Conservation (phyloP, 2,797 vertebrate species). For the Sebastes alutus region DNA sequence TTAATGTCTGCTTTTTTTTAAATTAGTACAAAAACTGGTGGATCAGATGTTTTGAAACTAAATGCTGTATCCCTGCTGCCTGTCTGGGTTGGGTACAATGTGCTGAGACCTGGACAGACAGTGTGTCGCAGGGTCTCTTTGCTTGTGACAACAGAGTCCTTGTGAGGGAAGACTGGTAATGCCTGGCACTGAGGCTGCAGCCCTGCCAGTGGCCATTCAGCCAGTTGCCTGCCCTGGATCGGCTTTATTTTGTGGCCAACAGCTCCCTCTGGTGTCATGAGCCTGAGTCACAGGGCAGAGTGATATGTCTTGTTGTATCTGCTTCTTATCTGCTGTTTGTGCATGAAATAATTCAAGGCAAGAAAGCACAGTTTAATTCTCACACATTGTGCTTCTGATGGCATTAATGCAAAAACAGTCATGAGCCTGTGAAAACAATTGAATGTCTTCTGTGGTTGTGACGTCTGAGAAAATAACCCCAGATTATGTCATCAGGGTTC, state of each 20-base stretch:
- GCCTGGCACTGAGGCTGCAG: conserved; percentile 70
- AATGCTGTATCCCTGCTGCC: conserved; percentile 1
- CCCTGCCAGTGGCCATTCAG: conserved; percentile 15
- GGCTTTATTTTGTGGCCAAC: conserved; percentile 1
- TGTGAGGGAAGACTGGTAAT: conserved; percentile 65
- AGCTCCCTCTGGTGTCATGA: conserved; percentile 51
- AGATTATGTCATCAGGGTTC: not conserved
- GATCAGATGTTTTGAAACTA: not conserved
- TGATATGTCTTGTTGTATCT: not conserved
- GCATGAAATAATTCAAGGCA: not conserved
- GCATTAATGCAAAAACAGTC: not conserved
- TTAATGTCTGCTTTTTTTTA: not conserved
- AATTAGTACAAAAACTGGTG: not conserved
- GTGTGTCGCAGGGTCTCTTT: conserved; percentile 14
- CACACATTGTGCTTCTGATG: not conserved
- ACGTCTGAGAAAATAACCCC: not conserved
- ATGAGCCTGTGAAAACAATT: not conserved
- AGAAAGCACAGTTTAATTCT: not conserved
- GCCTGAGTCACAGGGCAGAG: not conserved
- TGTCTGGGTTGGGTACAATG: conserved; percentile 23
- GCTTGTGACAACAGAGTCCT: conserved; percentile 63
- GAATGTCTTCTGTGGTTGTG: not conserved
- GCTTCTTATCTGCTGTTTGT: not conserved
- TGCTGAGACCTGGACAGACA: conserved; percentile 38
- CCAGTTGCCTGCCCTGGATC: not conserved